Evolutionary conservation across 2,888 invertebrate species (phyloP).

Genomic region (Disparrhopalites patrizii): DNA sequence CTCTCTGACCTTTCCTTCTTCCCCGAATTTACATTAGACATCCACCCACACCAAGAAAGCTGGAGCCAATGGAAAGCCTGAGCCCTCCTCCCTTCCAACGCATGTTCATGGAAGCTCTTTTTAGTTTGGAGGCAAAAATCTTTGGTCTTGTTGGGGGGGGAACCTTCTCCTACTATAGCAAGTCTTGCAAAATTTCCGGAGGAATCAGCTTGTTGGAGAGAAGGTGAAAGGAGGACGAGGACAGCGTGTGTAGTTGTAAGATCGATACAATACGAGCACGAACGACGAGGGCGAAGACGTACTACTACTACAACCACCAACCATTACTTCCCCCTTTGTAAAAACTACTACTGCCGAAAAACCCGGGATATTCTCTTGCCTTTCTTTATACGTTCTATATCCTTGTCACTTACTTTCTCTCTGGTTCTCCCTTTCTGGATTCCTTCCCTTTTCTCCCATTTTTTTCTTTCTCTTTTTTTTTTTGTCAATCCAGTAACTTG

Average conservation of each 20-base stretch:
- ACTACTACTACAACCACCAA: no score
- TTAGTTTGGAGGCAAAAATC: neutral
- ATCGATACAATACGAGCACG: slow-evolving; percentile 25
- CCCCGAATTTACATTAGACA: slow-evolving; percentile 29
- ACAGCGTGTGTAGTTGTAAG: no score
- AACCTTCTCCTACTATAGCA: no score
- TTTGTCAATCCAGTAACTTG: no score
- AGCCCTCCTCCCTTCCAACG: slow-evolving; percentile 42
- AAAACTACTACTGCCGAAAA: no score
- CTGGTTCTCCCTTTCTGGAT: neutral
- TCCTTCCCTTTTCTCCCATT: neutral
- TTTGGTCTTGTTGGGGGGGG: no score
- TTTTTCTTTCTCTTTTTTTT: no score
- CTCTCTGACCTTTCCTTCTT: slow-evolving; percentile 7
- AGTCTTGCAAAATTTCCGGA: neutral
- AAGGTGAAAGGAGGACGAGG: slow-evolving; percentile 26
- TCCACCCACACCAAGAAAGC: slow-evolving; percentile 42
- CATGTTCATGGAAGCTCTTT: slow-evolving; percentile 32
- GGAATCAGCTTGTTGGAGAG: neutral
- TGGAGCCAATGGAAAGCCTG: slow-evolving; percentile 38
- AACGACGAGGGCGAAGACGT: no score
- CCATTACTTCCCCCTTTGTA: no score
- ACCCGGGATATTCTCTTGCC: no score
- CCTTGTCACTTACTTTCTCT: neutral
- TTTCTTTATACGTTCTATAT: no score